Base-by-base conservation (phyloP, 2,797 vertebrate species). In the Pipistrellus pygmaeus region DNA sequence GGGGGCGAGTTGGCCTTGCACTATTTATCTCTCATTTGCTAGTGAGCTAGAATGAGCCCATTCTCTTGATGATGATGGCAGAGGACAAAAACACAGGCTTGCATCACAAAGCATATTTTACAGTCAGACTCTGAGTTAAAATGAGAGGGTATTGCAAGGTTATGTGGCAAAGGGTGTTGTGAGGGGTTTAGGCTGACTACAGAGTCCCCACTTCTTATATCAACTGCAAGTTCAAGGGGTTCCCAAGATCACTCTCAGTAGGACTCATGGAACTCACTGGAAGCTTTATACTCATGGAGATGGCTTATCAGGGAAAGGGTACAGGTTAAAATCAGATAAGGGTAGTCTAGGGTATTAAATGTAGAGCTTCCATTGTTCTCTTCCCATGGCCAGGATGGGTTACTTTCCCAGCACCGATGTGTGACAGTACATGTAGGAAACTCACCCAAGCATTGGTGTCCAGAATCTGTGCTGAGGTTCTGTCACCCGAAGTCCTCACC, bases 61-160 rank as follows among this genome's bases (percentile, higher is more conserved):
- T 85, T 60, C 15, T 78, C 85, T 92, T 80, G 64, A 85, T 57
- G 64, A 85, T 57, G 66, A 88, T 86, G 64, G 27, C 68, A 89
- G 38, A 73, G 17, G 72, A 10, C 41, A 89, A 85, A 73, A 88
- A 51, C 41, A 20, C n/a, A 80, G 11, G 12, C 32, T 76, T 88
- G 23, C 12, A 44, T 78, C 53, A 46, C 12, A 91, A 95, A 64
- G 41, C 12, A 46, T 55, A 55, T 71, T 7, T 55, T 62, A 55
- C 14, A 11, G 35, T 77, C 13, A 51, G 41, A 38, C 12, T 32
- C 71, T n/a, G 32, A 53, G 71, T 77, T 78, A 64, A 62, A 94
- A 60, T 64, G 35, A 78, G 62, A 95, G 23, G 5, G 30, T 71
- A n/a, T 71, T 53, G 83, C 44, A 77, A 60, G 60, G 53, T 51